Evolutionary conservation across 2,888 invertebrate genomes (phyloP).

Genomic region (Phengaris arion): DNA sequence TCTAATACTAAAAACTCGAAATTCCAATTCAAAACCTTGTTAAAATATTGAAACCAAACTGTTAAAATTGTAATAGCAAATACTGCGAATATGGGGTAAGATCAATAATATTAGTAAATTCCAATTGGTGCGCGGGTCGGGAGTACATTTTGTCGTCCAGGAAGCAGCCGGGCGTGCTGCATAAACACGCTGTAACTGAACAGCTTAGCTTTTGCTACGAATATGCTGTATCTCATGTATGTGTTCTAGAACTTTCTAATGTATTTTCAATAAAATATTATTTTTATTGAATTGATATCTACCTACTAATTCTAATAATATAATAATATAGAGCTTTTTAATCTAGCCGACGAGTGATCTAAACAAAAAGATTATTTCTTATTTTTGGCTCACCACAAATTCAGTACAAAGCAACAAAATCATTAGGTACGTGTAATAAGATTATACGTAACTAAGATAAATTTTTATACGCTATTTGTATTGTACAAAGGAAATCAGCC

Average conservation of each 20-base stretch:
- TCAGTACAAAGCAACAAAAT: too few species aligned
- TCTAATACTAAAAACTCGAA: too few species aligned
- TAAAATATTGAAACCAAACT: not conserved
- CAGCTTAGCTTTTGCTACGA: conserved; percentile 28
- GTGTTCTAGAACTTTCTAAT: not conserved
- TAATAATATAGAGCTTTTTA: too few species aligned
- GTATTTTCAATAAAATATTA: not conserved
- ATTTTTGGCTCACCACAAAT: too few species aligned
- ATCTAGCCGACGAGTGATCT: too few species aligned
- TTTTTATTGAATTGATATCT: not conserved
- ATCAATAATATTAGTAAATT: conserved; percentile 68
- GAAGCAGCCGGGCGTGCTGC: conserved; percentile 41
- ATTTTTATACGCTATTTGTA: too few species aligned
- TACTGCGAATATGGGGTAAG: conserved; percentile 33
- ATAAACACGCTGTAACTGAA: conserved; percentile 30
- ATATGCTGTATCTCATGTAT: not conserved
- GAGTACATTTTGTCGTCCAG: conserved; percentile 73
- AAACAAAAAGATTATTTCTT: not conserved
- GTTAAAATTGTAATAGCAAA: not conserved
- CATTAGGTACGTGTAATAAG: too few species aligned
- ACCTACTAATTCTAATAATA: too few species aligned
- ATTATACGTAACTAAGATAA: too few species aligned
- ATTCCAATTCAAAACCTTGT: too few species aligned
- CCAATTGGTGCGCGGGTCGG: conserved; percentile 60
- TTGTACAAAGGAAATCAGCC: not conserved